Evolutionary conservation across 2,113 vertebrate species (phyloP).

Genomic region (Stomatorhinus ivindoensis): DNA sequence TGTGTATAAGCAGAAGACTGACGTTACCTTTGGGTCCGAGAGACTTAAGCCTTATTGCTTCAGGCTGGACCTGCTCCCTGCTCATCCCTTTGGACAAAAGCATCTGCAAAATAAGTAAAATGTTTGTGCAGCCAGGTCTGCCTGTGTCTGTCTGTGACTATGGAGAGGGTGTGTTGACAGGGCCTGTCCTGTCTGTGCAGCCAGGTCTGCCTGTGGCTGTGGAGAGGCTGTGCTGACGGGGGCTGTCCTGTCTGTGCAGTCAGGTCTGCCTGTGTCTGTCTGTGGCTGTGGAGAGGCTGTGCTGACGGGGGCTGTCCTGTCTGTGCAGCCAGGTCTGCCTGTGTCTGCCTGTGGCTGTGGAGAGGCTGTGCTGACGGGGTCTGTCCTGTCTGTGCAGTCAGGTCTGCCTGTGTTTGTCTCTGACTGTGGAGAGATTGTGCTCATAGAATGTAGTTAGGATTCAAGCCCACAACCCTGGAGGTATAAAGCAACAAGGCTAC

Average conservation of each 20-base stretch:
- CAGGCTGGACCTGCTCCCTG: too few relatives aligned
- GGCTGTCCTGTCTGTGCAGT: background rate
- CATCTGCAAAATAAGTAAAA: too few relatives aligned
- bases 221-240: background rate
- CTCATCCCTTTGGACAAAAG: too few relatives aligned
- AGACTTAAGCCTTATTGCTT: too few relatives aligned
- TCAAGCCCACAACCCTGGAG: too few relatives aligned
- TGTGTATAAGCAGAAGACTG: too few relatives aligned
- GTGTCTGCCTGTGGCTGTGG: background rate
- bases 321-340: background rate
- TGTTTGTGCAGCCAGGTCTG: background rate
- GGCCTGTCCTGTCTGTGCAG: background rate
- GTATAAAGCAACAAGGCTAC: background rate
- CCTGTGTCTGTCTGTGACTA: background rate
- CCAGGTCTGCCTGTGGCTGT: background rate
- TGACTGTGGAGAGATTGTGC: background rate
- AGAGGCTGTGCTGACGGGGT: too few relatives aligned
- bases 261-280: background rate
- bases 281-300: background rate
- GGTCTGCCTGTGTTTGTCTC: background rate
- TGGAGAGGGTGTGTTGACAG: background rate
- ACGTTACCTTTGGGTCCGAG: too few relatives aligned
- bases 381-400: too few relatives aligned
- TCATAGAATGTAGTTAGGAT: background rate
- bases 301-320: background rate